Base-by-base conservation (phyloP, 23 tunicate genomes). In the Oikopleura dioica region DNA sequence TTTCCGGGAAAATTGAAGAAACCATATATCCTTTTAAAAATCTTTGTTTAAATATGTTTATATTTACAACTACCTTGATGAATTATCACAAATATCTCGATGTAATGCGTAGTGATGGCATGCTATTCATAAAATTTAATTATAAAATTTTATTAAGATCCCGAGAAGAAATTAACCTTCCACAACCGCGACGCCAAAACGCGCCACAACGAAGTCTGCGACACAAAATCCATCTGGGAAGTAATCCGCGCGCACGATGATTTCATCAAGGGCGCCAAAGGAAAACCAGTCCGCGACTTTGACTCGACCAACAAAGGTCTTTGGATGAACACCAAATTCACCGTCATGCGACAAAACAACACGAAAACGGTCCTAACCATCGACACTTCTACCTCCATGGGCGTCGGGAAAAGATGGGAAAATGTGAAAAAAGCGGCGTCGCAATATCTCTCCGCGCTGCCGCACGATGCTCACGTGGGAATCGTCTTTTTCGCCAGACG, bases 161-260 rank as follows among this genome's bases (percentile, higher is more conserved):
- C 29, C 4, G 26, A 5, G 16, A 28, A 63, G 5, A 24, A 16
- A 2, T 2, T 12, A 63, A 63, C 72, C 9, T 36, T 35, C 24
- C 51, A 76, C 59, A 76, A 76, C 30, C 51, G 78, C 32, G 51
- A 76, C 16, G 78, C 51, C 9, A 24, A 58, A 35, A 76, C 78
- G 23, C 26, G 0, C n/a, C 79, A 80, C 35, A 80, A 29, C 37
- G 9, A 35, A 9, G 55, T 44, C 21, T 12, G 72, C 26, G 72
- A 63, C 26, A 12, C 72, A 63, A 63, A 31, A 63, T 63, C 72
- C 16, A 59, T 84, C 4, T 89, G 96, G 96, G 81, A 59, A 63
- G 86, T 89, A 0, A 89, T 89, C 78, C 78, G 96, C 26, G 59
- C 55, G 12, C 96, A 89, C 77, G 80, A 80, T 1, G 96, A 89